Percentiles rank a stretch among this genome's conserved stretches.
Evolutionary conservation across 2,888 invertebrate genomes (phyloP).

Genomic region (Drosophila anceps): DNA sequence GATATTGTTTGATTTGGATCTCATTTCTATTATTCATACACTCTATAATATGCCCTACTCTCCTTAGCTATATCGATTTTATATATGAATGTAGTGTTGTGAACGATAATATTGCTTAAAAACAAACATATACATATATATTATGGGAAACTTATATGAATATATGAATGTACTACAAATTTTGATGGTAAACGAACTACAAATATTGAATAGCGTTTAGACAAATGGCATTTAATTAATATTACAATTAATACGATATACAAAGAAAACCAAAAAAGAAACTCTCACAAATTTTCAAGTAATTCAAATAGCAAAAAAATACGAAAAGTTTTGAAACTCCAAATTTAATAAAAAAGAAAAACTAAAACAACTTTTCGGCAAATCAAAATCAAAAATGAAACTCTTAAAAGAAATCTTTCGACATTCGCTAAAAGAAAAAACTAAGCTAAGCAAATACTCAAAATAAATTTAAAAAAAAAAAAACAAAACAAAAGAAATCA

Average conservation of each 20-base stretch:
- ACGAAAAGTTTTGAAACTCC: constrained; percentile 59
- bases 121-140: constrained; percentile 23
- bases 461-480: no score
- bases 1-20: background rate
- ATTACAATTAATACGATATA: constrained; percentile 42
- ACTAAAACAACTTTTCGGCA: constrained; percentile 64
- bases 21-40: constrained; percentile 6
- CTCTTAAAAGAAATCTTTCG: constrained; percentile 28
- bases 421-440: constrained; percentile 32
- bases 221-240: constrained; percentile 64
- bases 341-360: constrained; percentile 31
- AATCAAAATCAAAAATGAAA: constrained; percentile 73
- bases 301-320: constrained; percentile 60
- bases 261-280: constrained; percentile 23
- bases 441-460: constrained; percentile 54
- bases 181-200: constrained; percentile 79
- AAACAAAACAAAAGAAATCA: no score
- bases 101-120: constrained; percentile 62
- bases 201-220: constrained; percentile 79
- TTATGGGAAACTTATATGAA: constrained; percentile 61
- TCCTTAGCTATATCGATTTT: constrained; percentile 70
- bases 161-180: constrained; percentile 72
- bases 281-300: constrained; percentile 73
- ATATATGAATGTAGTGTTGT: constrained; percentile 84
- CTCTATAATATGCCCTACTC: constrained; percentile 29